Conservation (phyloP, 2,113 vertebrate species). For the Ameiurus melas region DNA sequence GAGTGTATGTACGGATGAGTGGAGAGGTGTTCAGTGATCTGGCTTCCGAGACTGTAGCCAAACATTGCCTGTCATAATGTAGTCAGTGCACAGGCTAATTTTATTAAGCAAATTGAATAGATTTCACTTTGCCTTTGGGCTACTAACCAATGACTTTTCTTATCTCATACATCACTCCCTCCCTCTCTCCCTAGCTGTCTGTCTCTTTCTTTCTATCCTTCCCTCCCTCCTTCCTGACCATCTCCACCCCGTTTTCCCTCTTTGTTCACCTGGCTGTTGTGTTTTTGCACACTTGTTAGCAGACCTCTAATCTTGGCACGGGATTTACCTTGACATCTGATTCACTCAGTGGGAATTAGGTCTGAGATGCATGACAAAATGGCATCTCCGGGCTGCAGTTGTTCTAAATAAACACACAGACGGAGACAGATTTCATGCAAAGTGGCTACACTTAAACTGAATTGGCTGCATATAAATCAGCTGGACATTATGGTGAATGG, state of each 20-base stretch:
- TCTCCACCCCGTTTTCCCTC: conserved; percentile 4
- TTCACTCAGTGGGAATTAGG: conserved; percentile 28
- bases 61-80: conserved; percentile 60
- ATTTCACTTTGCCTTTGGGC: conserved; percentile 66
- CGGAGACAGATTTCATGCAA: conserved; percentile 26
- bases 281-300: conserved; percentile 21
- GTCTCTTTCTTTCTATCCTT: not conserved
- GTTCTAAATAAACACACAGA: conserved; percentile 30
- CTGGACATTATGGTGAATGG: not conserved
- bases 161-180: conserved; percentile 31
- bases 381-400: conserved; percentile 24
- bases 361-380: conserved; percentile 39
- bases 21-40: conserved; percentile 37
- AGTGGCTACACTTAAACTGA: conserved; percentile 16
- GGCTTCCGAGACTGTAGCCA: conserved; percentile 55
- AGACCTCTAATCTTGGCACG: conserved; percentile 26
- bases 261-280: conserved; percentile 33
- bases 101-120: conserved; percentile 76
- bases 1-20: conserved; percentile 34
- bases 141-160: conserved; percentile 62
- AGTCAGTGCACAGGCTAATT: conserved; percentile 70
- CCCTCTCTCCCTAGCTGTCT: not conserved
- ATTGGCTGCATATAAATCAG: conserved; percentile 34
- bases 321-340: conserved; percentile 40
- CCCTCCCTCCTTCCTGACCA: not conserved